Percentiles rank a stretch among this genome's conserved stretches.
phyloP scores from a whole-genome alignment of 2,113 vertebrate genomes.

The Gambusia affinis region DNA sequence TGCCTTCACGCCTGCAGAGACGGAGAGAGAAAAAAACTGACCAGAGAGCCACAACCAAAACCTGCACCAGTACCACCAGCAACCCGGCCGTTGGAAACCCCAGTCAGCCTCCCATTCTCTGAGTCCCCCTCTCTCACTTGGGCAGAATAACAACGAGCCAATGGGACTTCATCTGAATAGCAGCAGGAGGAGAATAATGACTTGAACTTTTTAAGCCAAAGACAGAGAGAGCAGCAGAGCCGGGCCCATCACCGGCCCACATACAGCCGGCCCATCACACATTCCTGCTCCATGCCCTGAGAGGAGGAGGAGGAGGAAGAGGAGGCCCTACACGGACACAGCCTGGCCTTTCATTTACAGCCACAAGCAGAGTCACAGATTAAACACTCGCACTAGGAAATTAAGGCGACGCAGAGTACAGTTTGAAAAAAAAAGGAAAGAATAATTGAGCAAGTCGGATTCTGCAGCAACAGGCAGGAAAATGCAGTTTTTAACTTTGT shows the following conservation, averaged over 20 bases:
- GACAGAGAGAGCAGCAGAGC: slow-evolving; percentile 51
- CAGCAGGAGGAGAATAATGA: slow-evolving; percentile 77
- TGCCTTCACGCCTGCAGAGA: slow-evolving; percentile 52
- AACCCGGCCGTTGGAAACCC: slow-evolving; percentile 43
- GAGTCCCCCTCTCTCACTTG: slow-evolving; percentile 72
- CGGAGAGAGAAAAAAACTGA: slow-evolving; percentile 4
- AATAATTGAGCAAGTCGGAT: slow-evolving; percentile 1
- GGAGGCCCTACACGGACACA: slow-evolving; percentile 45
- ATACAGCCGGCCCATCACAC: slow-evolving; percentile 57
- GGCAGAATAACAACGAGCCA: slow-evolving; percentile 85
- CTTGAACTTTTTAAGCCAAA: slow-evolving; percentile 72
- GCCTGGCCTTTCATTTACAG: slow-evolving; percentile 44
- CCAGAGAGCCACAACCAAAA: slow-evolving; percentile 24
- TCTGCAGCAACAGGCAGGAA: neutral
- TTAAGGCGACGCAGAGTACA: slow-evolving; percentile 10
- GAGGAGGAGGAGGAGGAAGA: slow-evolving; percentile 46
- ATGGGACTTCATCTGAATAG: slow-evolving; percentile 75
- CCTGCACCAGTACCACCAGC: slow-evolving; percentile 30
- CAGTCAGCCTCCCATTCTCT: slow-evolving; percentile 44
- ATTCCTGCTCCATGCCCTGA: slow-evolving; percentile 58
- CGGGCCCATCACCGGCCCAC: slow-evolving; percentile 64
- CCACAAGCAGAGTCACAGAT: slow-evolving; percentile 31
- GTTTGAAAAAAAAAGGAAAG: slow-evolving; percentile 5
- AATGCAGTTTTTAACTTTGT: too few species aligned
- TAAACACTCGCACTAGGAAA: slow-evolving; percentile 10